Base-by-base conservation (phyloP, 2,113 vertebrate species). In the Amia ocellicauda region DNA sequence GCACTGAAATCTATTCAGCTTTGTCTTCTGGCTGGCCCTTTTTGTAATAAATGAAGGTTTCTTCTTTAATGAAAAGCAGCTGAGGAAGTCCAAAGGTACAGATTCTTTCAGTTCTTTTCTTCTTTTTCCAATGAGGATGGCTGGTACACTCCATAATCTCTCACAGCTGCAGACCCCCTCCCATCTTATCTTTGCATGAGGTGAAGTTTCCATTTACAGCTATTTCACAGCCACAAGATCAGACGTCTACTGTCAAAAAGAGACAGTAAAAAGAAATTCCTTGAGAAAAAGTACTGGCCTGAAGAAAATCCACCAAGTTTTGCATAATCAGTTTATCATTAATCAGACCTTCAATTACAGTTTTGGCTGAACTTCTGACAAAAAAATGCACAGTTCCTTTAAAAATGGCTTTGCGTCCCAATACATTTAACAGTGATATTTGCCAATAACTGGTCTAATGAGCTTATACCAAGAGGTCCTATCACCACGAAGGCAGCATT, bases 131-230 rank as follows among this genome's bases (percentile, higher is more conserved):
- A 69, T 68, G 77, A 83, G 81, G 87, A 89, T 88, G 89, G 88
- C 83, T 92, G 85, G 85, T 91, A 87, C 80, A 87, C 76, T 81
- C 83, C 76, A 73, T 93, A 94, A 94, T 93, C 89, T 92, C 78
- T 81, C 83, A 80, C 92, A 93, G 91, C 88, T 96, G 92, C 83
- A 85, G 80, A 79, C 76, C n/a, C 3, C 71, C 63, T 19, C 4
- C 58, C 79, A 88, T 90, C 84, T 93, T 95, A 94, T 93, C 90
- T 74, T 88, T 85, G 86, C 88, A 92, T 88, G 91, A 91, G 88
- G 90, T 90, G 88, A 92, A 93, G 86, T 95, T 95, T 95, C 92
- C 91, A 94, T 89, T 90, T 81, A 87, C 83, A 86, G 81, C 74
- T 82, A 81, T 76, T 83, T 43, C 57, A 24, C 59, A 88, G 80